Evolutionary conservation across 2,888 invertebrate species (phyloP).

Genomic region (Marronus borbonicus): DNA sequence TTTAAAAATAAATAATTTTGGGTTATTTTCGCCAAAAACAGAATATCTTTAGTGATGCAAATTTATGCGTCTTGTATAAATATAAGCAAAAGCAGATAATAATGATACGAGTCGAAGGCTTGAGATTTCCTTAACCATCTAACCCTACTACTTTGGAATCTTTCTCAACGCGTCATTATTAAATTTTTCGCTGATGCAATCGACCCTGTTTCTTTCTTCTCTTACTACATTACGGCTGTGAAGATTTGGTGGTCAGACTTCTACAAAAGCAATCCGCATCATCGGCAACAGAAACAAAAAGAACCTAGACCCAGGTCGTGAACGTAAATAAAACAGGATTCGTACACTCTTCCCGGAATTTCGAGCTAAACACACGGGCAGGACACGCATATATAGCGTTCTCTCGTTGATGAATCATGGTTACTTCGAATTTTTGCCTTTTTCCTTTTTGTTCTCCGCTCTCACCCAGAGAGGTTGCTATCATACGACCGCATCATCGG

Average conservation of each 20-base stretch:
- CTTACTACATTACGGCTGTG: not conserved
- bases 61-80: too few relatives aligned
- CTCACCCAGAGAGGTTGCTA: not conserved
- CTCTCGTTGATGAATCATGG: slow-evolving; percentile 29
- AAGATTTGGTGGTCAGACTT: not conserved
- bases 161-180: too few relatives aligned
- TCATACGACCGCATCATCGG: not conserved
- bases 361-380: not conserved
- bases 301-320: slow-evolving; percentile 26
- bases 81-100: too few relatives aligned
- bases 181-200: not conserved
- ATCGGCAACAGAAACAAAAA: slow-evolving; percentile 28
- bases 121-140: too few relatives aligned
- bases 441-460: slow-evolving; percentile 20
- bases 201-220: not conserved
- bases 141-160: too few relatives aligned
- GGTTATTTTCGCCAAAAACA: too few relatives aligned
- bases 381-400: not conserved
- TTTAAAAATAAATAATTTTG: too few relatives aligned
- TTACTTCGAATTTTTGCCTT: slow-evolving; percentile 38
- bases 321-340: slow-evolving; percentile 30
- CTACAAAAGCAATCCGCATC: not conserved
- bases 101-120: too few relatives aligned
- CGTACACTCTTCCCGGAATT: slow-evolving; percentile 24
- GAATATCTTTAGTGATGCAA: too few relatives aligned